Percentiles rank a stretch among this genome's conserved stretches.
These are phyloP conservation scores for Melanerpes formicivorus DNA, from an alignment of 2,113 vertebrate genomes.

Conservation along the genomic window DNA sequence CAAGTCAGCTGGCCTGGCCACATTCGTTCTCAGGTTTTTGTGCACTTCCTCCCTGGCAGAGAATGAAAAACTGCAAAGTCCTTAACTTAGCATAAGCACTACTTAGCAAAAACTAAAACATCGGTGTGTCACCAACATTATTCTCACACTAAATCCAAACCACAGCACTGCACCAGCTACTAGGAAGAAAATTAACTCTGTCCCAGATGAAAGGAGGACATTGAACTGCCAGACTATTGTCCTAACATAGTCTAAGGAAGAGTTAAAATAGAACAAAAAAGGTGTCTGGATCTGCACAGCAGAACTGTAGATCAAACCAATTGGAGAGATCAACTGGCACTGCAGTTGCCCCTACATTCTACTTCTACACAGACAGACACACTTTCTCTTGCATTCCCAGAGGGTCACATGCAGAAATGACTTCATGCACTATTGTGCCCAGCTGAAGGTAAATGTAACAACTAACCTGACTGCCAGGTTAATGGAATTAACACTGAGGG, in stretches of 20 bases:
- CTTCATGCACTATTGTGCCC: neutral
- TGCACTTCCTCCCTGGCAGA: neutral
- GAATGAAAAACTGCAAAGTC: neutral
- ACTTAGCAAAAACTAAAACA: neutral
- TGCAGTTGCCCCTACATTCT: neutral
- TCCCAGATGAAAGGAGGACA: neutral
- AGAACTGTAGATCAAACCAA: neutral
- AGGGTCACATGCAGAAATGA: accelerated
- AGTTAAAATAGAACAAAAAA: neutral
- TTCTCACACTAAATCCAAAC: neutral
- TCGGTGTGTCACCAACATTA: neutral
- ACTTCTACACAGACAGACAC: neutral
- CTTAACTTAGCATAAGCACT: neutral
- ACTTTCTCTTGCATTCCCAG: neutral
- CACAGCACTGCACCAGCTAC: neutral
- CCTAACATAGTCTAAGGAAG: neutral
- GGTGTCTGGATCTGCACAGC: neutral
- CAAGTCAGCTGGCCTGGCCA: neutral
- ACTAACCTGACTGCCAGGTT: neutral
- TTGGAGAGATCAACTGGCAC: neutral
- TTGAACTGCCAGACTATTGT: neutral
- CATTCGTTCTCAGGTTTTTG: neutral
- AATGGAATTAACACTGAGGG: neutral
- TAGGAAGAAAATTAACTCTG: neutral
- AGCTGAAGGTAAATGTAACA: neutral